Evolutionary conservation across 2,113 vertebrate species (phyloP), one percentile per base, ranked within the genome.

Genomic region (Malurus melanocephalus): DNA sequence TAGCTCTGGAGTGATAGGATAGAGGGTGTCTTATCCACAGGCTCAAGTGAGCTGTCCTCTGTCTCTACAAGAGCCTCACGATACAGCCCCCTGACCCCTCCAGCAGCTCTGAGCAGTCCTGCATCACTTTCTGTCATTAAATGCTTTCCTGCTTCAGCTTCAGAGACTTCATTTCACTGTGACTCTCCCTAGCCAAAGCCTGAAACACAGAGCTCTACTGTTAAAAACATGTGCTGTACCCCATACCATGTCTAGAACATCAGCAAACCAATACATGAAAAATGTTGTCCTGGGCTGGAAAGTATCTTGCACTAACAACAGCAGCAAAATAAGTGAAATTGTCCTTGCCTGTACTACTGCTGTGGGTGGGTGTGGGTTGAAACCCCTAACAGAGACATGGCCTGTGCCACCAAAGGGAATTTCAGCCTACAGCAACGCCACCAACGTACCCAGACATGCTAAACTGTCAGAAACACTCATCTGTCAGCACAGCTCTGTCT

Each of bases 401-500:
- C 86, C 56, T 40, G 80, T 86, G 83, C 90, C 80, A 93, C 85
- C 88, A 80, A 77, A 89, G 88, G 60, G 80, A 93, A 74, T 85
- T 83, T 83, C 80, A 86, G 86, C 93, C 93, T 56, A 62, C 30
- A 0, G 92, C 73, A 88, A 60, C 1, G 5, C 92, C 86, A 94
- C 86, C 73, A 89, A 93, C 80, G 0, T 86, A 91, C 77, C 83
- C 83, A 94, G 93, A 91, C 90, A 93, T 7, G 49, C 92, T 89
- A 61, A 94, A 88, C 90, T 91, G 88, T 93, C 93, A 94, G 86
- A 66, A 95, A 88, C 90, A 86, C 77, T 91, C 90, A 88, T 94
- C 92, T 91, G 88, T 94, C 90, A 94, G 86, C 92, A 78, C 13
- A 88, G 90, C 73, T 94, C 95, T 93, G 92, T 94, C 95, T 94